Evolutionary conservation across 2,797 vertebrate genomes (phyloP).

Genomic region (Perodicticus potto): DNA sequence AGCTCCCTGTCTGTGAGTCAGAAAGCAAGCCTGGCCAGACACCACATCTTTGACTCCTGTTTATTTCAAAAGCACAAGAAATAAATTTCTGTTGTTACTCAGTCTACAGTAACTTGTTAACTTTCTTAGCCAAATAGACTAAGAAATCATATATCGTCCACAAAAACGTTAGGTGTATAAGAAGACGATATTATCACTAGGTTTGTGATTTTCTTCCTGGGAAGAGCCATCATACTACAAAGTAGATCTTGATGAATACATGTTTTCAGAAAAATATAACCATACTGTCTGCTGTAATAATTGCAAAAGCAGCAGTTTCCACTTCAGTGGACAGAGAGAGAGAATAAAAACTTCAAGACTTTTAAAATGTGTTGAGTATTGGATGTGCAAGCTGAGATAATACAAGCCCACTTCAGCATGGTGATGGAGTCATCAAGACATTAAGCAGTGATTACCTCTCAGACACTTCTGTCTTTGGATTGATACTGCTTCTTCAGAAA

Average conservation of each 20-base stretch:
- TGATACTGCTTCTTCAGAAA: slow-evolving; percentile 58
- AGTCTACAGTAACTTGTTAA: background rate
- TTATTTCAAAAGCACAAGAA: background rate
- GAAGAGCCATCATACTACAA: slow-evolving; percentile 3
- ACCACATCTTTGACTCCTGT: background rate
- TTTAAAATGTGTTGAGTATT: slow-evolving; percentile 69
- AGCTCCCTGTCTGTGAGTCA: background rate
- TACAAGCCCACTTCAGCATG: slow-evolving; percentile 66
- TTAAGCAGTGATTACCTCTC: slow-evolving; percentile 66
- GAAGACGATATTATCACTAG: background rate
- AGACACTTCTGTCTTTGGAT: slow-evolving; percentile 61
- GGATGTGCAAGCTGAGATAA: slow-evolving; percentile 81
- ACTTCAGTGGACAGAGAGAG: slow-evolving; percentile 44
- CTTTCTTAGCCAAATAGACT: background rate
- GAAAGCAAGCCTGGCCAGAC: background rate
- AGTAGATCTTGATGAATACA: slow-evolving; percentile 63
- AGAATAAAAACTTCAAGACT: slow-evolving; percentile 67
- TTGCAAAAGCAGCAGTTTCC: slow-evolving; percentile 61
- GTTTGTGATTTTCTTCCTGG: slow-evolving; percentile 49
- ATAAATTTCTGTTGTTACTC: background rate
- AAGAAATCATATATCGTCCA: background rate
- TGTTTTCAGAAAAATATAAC: slow-evolving; percentile 70
- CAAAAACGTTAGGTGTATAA: slow-evolving; percentile 44
- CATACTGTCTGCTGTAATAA: slow-evolving; percentile 46
- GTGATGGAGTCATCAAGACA: slow-evolving; percentile 74